Evolutionary conservation across 2,888 invertebrate species (phyloP), one percentile per base, ranked within the genome.

Genomic region (Ichneumoninae sp.): DNA sequence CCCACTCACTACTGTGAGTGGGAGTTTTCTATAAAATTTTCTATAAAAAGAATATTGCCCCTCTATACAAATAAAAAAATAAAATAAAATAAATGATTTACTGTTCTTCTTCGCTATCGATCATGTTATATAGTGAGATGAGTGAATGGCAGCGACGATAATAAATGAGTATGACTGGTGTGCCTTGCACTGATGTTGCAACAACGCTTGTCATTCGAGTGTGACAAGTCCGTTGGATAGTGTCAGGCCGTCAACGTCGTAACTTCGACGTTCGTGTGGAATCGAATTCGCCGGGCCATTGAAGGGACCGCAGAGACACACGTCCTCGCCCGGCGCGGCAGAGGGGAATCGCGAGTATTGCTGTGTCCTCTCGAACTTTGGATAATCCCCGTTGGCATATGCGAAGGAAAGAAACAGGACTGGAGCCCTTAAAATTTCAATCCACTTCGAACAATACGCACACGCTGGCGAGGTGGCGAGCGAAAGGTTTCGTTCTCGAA

Each of bases 361-460:
- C 75, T 76, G 40, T 65, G 65, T 52, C 52, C 50, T 66, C 47
- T 60, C 22, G 16, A 75, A 71, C 13, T 72, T 60, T 65, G 8
- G 19, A 72, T 70, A 47, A 66, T 26, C 60, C 71, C 30, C 16
- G 62, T 66, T 50, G 81, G 74, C 86, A 86, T 84, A 80, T 86
- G 80, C 80, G 66, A 80, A 83, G 65, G 54, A 68, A 69, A 65
- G 71, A 60, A 68, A 76, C 54, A 78, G 76, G 16, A 86, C 62
- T 33, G 16, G 16, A 78, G 87, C 90, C 88, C 90, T 90, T 90
- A 87, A 88, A 90, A 89, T 90, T 91, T 92, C 89, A 89, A 92
- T 90, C 84, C 84, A 83, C 62, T 66, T 68, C 82, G 86, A 89
- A 92, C 91, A 92, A 92, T 91, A 79, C 40, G 44, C 40, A 60